Conservation (phyloP, 2,113 vertebrate genomes). For the Myrmecophaga tridactyla region DNA sequence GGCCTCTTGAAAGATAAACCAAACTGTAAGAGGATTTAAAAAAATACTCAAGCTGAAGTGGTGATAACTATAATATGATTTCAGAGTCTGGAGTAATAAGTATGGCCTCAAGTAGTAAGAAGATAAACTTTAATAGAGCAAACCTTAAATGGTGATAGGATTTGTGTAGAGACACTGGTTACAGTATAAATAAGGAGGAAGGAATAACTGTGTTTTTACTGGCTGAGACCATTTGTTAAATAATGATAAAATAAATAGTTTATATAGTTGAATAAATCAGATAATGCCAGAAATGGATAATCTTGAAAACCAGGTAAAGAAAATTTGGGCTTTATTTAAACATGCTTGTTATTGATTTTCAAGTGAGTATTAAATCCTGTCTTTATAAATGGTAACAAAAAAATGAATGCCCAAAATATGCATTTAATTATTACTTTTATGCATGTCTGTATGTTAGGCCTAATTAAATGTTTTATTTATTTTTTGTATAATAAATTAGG, state of each 20-base stretch:
- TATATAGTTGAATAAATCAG: not conserved
- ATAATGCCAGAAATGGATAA: not conserved
- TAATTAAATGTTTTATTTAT: slow-evolving; percentile 5
- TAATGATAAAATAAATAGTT: slow-evolving; percentile 13
- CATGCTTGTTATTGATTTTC: slow-evolving; percentile 7
- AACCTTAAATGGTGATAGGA: slow-evolving; percentile 1
- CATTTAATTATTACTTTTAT: not conserved
- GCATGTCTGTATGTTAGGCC: not conserved
- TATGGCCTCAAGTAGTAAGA: not conserved
- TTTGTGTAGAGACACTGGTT: not conserved
- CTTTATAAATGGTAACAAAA: slow-evolving; percentile 25
- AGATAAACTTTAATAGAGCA: not conserved
- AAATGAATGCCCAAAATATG: slow-evolving; percentile 25
- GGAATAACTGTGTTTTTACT: slow-evolving; percentile 18
- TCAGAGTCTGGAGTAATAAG: not conserved
- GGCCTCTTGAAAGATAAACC: not conserved
- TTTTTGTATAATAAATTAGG: slow-evolving; percentile 24
- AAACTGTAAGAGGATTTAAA: not conserved
- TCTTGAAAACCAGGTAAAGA: not conserved
- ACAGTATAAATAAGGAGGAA: not conserved
- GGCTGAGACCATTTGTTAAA: slow-evolving; percentile 22
- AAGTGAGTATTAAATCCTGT: slow-evolving; percentile 15
- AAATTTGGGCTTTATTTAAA: slow-evolving; percentile 14
- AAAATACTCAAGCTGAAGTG: not conserved
- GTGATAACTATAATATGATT: not conserved